Evolutionary conservation across 2,888 invertebrate species (phyloP).

Genomic region (Temnothorax ravouxi): DNA sequence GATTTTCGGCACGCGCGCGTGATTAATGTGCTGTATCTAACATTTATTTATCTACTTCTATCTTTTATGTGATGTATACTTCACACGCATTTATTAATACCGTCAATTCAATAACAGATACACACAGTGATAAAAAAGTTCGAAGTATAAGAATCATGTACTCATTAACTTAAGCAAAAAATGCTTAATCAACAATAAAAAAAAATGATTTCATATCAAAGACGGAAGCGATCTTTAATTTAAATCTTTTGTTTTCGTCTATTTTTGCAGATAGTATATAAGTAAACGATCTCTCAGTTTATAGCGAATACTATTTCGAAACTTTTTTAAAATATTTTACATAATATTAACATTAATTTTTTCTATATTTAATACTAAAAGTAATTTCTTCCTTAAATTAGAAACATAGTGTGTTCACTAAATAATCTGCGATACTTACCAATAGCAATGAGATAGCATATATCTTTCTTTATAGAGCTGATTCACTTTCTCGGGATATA

Average conservation of each 20-base stretch:
- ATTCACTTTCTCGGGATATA: conserved; percentile 78
- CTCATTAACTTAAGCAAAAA: conserved; percentile 4
- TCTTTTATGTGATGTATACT: not conserved
- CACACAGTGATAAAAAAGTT: not conserved
- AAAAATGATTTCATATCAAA: not conserved
- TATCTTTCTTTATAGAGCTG: conserved; percentile 57
- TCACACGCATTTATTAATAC: not conserved
- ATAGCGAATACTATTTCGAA: not conserved
- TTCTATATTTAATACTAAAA: not conserved
- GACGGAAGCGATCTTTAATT: not conserved
- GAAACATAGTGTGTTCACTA: not conserved
- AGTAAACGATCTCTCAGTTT: not conserved
- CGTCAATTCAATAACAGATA: not conserved
- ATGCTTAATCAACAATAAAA: not conserved
- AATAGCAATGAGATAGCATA: conserved; percentile 3
- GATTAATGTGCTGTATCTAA: not conserved
- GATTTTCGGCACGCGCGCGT: not conserved
- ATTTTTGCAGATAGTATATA: not conserved
- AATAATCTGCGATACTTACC: conserved; percentile 2
- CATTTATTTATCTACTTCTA: not conserved
- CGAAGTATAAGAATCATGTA: not conserved
- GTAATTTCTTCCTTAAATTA: not conserved
- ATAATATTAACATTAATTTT: not conserved
- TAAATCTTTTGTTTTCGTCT: not conserved
- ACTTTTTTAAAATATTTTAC: not conserved